Evolutionary conservation across 2,888 invertebrate species (phyloP), one percentile per base, ranked within the genome.

Genomic region (Gasteruption jaculator): DNA sequence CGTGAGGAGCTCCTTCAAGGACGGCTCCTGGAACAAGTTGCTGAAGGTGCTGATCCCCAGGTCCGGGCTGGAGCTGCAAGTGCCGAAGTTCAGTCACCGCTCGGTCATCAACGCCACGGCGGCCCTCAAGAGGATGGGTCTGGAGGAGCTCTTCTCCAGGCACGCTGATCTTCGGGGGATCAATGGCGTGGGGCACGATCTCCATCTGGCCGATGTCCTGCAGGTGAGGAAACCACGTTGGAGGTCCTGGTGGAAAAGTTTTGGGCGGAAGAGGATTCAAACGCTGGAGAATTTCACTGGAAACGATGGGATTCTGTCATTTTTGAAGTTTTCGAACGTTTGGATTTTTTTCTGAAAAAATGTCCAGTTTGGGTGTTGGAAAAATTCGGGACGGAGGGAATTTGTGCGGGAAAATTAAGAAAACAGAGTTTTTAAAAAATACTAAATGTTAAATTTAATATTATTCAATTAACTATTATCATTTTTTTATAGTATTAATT

Each of bases 141-240:
- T 91, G 7, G 83, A 83, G 49, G 88, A 88, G 36, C 71, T 91
- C 10, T 91, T 91, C 63, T 76, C 82, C 0, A 79, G 81, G 18
- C 80, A 82, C 49, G 91, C 91, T 2, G 89, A 91, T 66, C 76
- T 91, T 38, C 82, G 85, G 25, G 91, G 91, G 0, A 73, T 91
- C 35, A 91, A 88, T 50, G 90, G 91, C 1, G 74, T 79, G 5
- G 82, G 85, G 2, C 85, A 85, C 51, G 89, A 89, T 57, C 76
- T 92, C 4, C 84, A 83, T 60, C 72, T 91, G n/a, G 85, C 89
- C 0, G 91, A 91, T 61, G 82, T 91, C 75, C 74, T 90, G 37
- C 89, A 90, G 73, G 76, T 73, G 52, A 47, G 34, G n/a, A n/a
- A n/a, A n/a, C n/a, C n/a, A n/a, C n/a, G n/a, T n/a, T n/a, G n/a